These are phyloP conservation scores for Nemurella pictetii DNA, from an alignment of 2,888 invertebrate species.

Conservation along the genomic window DNA sequence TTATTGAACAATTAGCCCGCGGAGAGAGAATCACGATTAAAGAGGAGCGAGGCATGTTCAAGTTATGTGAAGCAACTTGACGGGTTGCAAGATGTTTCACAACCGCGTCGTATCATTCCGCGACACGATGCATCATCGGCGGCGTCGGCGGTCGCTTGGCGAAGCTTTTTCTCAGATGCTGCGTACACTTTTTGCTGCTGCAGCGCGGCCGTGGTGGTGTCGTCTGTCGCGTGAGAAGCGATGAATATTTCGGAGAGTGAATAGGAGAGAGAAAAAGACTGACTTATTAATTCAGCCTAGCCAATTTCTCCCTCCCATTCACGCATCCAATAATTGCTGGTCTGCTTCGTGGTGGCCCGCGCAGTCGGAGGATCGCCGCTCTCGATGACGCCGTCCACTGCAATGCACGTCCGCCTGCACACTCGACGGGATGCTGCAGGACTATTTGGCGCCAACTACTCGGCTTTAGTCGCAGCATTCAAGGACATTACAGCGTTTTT, in stretches of 20 bases:
- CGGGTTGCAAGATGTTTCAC: background rate
- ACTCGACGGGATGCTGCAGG: background rate
- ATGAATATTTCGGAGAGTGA: slow-evolving; percentile 41
- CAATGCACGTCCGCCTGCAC: background rate
- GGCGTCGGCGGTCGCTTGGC: background rate
- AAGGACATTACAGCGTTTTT: background rate
- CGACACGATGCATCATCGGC: background rate
- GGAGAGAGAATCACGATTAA: background rate
- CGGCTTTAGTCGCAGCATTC: background rate
- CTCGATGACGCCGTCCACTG: background rate
- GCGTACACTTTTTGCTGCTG: background rate
- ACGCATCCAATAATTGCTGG: slow-evolving; percentile 41
- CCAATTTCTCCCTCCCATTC: slow-evolving; percentile 48
- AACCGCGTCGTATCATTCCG: background rate
- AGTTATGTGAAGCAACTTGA: background rate
- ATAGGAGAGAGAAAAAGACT: slow-evolving; percentile 51
- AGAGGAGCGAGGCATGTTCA: background rate
- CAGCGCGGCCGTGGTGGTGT: background rate
- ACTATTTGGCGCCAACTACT: background rate
- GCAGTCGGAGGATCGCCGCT: too few species aligned
- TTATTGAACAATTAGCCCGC: background rate
- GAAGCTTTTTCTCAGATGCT: background rate
- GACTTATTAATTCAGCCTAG: slow-evolving; percentile 46
- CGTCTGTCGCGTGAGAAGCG: background rate
- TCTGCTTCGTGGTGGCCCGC: too few species aligned